phyloP scores from a whole-genome alignment of 2,888 invertebrate genomes.

The Lithophane socia region DNA sequence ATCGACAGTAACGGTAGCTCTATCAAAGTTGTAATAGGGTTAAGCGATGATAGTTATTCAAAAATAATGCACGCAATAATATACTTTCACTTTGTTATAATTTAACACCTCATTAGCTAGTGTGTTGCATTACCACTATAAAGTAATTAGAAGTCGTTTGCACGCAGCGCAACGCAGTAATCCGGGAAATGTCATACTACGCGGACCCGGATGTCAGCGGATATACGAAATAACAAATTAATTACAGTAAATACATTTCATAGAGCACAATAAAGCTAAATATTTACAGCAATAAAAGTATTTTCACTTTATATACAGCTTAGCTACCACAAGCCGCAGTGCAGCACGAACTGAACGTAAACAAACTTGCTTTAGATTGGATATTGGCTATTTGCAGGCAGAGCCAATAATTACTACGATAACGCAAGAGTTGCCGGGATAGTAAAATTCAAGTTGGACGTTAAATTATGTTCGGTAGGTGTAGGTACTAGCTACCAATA shows the following conservation, averaged over 20 bases:
- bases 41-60: slow-evolving; percentile 36
- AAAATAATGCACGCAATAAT: slow-evolving; percentile 52
- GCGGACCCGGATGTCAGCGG: slow-evolving; percentile 58
- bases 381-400: slow-evolving; percentile 64
- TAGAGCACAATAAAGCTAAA: slow-evolving; percentile 61
- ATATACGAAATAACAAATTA: slow-evolving; percentile 62
- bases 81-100: slow-evolving; percentile 66
- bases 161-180: slow-evolving; percentile 65
- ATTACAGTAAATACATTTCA: slow-evolving; percentile 41
- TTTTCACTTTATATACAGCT: slow-evolving; percentile 62
- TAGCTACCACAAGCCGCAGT: slow-evolving; percentile 45
- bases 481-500: slow-evolving; percentile 33
- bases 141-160: slow-evolving; percentile 56
- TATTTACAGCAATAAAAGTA: slow-evolving; percentile 71
- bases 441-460: slow-evolving; percentile 60
- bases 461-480: slow-evolving; percentile 65
- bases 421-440: slow-evolving; percentile 61
- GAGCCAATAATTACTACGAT: slow-evolving; percentile 54
- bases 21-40: slow-evolving; percentile 17
- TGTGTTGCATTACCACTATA: slow-evolving; percentile 64
- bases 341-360: slow-evolving; percentile 59
- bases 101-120: slow-evolving; percentile 70
- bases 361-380: slow-evolving; percentile 64
- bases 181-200: slow-evolving; percentile 65
- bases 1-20: slow-evolving; percentile 21